Evolutionary conservation across 2,113 vertebrate genomes (phyloP).

Genomic region (Psilopsiagon aymara): DNA sequence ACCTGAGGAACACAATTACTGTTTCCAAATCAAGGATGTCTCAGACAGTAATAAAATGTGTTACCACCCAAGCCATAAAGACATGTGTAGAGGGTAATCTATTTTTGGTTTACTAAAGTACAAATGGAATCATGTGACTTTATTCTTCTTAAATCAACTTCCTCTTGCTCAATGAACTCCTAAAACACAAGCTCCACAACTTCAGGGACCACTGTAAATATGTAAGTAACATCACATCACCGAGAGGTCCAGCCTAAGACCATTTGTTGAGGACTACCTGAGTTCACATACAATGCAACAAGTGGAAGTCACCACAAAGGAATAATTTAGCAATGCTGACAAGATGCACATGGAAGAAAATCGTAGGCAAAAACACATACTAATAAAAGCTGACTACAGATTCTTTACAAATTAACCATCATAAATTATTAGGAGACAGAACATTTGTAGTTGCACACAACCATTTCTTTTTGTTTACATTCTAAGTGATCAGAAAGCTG

Average conservation of each 20-base stretch:
- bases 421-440: not conserved
- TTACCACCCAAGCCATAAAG: not conserved
- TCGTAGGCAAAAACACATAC: not conserved
- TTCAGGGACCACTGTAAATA: not conserved
- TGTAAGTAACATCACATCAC: not conserved
- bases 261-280: not conserved
- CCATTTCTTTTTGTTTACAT: not conserved
- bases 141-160: not conserved
- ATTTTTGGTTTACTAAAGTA: not conserved
- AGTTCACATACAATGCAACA: not conserved
- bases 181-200: not conserved
- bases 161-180: not conserved
- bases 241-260: not conserved
- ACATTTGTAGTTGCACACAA: not conserved
- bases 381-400: not conserved
- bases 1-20: not conserved
- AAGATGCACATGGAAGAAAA: not conserved
- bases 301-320: not conserved
- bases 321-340: not conserved
- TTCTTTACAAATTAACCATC: not conserved
- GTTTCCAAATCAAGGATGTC: not conserved
- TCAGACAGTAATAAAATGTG: not conserved
- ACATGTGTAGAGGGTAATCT: not conserved
- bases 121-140: not conserved
- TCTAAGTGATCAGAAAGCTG: not conserved